Evolutionary conservation across 2,113 vertebrate species (phyloP).

Genomic region (Phyllostomus discolor): DNA sequence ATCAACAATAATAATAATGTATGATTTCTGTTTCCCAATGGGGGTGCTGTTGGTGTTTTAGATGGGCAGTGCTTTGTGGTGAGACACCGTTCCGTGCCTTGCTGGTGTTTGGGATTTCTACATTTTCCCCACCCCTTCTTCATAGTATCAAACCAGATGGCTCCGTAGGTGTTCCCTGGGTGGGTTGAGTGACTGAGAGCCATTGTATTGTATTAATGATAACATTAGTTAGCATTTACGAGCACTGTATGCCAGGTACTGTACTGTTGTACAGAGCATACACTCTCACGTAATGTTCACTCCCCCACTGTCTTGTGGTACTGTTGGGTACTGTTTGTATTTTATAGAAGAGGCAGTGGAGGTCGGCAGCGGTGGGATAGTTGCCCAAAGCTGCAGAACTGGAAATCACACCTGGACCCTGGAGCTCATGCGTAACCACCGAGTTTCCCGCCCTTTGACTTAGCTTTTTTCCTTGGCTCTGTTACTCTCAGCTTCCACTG

Average conservation of each 20-base stretch:
- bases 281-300: neutral
- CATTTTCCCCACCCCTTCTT: neutral
- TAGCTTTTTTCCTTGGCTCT: neutral
- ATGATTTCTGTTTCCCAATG: neutral
- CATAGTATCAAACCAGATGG: neutral
- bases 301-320: neutral
- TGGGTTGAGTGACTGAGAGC: neutral
- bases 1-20: neutral
- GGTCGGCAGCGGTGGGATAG: neutral
- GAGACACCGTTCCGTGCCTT: neutral
- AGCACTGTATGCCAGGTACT: neutral
- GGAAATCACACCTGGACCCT: neutral
- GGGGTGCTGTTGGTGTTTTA: neutral
- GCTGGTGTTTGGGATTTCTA: neutral
- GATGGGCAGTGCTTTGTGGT: neutral
- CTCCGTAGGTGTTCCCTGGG: neutral
- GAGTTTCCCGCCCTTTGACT: neutral
- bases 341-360: constrained; percentile 11
- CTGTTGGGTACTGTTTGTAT: neutral
- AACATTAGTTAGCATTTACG: neutral
- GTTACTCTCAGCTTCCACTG: neutral
- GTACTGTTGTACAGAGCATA: neutral
- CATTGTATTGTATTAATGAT: neutral
- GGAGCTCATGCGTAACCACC: neutral
- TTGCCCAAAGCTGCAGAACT: neutral